Percentiles rank a stretch among this genome's conserved stretches.
Evolutionary conservation across 2,113 vertebrate species (phyloP).

Genomic region (Suncus etruscus): DNA sequence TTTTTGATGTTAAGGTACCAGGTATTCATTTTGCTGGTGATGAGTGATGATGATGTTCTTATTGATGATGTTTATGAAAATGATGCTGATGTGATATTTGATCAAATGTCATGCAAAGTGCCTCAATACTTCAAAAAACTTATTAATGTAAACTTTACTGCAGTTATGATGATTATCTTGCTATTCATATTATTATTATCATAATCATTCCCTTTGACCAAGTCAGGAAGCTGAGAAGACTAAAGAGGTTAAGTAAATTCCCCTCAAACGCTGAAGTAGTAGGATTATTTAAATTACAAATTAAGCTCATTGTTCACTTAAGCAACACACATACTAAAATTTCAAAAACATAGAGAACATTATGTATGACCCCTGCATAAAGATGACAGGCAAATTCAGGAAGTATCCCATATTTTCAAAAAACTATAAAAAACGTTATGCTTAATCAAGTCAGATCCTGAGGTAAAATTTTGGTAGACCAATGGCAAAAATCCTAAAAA

Average conservation of each 20-base stretch:
- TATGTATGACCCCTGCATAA: too few relatives aligned
- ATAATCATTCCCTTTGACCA: not conserved
- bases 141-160: not conserved
- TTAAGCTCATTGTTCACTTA: not conserved
- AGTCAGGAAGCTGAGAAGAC: not conserved
- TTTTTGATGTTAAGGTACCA: accelerated
- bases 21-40: too few relatives aligned
- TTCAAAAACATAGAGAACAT: too few relatives aligned
- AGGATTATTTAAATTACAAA: not conserved
- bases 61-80: not conserved
- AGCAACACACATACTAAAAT: not conserved
- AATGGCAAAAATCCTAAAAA: not conserved
- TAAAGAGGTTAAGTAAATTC: not conserved
- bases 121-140: not conserved
- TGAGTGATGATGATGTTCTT: not conserved
- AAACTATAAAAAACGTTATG: too few relatives aligned
- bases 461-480: not conserved
- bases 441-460: too few relatives aligned
- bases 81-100: not conserved
- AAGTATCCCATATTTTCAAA: too few relatives aligned
- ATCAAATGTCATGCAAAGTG: not conserved
- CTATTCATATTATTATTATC: not conserved
- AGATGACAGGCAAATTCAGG: too few relatives aligned
- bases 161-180: not conserved
- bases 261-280: not conserved